Conservation (phyloP, 1,140 invertebrate genomes). For the Lepidurus couesii region DNA sequence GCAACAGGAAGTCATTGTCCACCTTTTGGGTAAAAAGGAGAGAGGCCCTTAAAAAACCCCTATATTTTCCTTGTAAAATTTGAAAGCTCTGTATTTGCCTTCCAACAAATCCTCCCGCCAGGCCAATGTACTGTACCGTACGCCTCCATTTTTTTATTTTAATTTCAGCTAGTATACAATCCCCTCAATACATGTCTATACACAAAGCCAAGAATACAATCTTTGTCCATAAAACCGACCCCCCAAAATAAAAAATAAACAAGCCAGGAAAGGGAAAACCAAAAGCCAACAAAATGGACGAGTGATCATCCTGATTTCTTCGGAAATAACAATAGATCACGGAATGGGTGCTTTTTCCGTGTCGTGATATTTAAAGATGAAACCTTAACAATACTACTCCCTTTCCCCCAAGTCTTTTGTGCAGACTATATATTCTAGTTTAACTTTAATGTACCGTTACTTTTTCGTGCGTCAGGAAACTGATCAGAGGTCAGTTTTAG, state of each 20-base stretch:
- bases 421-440: background rate
- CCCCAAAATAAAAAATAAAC: background rate
- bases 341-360: background rate
- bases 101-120: background rate
- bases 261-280: background rate
- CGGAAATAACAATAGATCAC: background rate
- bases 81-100: background rate
- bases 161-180: background rate
- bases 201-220: too few relatives aligned
- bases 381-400: background rate
- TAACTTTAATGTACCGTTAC: background rate
- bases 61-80: constrained; percentile 18
- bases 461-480: background rate
- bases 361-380: background rate
- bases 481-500: background rate
- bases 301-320: background rate
- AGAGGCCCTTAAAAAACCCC: background rate
- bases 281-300: background rate
- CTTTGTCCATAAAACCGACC: background rate
- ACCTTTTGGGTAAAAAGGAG: background rate
- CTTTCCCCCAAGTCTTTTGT: background rate
- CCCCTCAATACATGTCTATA: too few relatives aligned
- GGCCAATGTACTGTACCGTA: background rate
- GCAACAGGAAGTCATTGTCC: constrained; percentile 21
- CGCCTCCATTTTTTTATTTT: background rate